Base-by-base conservation (phyloP, 1,140 invertebrate genomes). In the Hermatobates lingyangjiaoensis region DNA sequence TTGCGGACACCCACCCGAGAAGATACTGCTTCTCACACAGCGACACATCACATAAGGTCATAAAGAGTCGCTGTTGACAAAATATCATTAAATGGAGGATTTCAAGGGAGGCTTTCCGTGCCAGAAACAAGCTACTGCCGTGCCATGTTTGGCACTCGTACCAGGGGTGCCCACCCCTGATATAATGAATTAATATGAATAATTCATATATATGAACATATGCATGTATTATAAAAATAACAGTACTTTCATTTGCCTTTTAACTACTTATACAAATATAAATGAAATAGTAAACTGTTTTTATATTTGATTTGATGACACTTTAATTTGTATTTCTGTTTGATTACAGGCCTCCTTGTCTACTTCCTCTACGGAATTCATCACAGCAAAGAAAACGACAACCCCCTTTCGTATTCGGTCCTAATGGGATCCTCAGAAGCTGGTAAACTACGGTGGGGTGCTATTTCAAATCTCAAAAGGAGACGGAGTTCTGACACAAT, bases 311-410 rank as follows among this genome's bases (percentile, higher is more conserved):
- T 34, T 10, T 34, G 7, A 10, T 10, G n/a, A 34, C n/a, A 10
- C 14, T 50, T 50, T 39, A 23, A 45, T 45, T n/a, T 45, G 7
- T 25, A 14, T 25, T 48, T 10, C 27, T 51, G 3, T 51, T 48
- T 23, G 55, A 58, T 67, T 71, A 57, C 65, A 87, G 85, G 87
- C 53, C 72, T 89, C 46, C 64, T 90, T 15, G 76, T 92, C 14
- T 94, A 94, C 62, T 90, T 93, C 63, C 66, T 81, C 0, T 92
- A 92, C 61, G 88, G 89, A 0, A 84, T 92, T 23, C 79, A 86
- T 56, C 81, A 91, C 60, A 91, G 87, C 63, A 84, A 85, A 62
- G 79, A 90, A 60, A 81, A 83, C 30, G 72, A 78, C 39, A 63
- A 56, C 14, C 70, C 71, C 45, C 51, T 65, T 62, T 71, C 76